A percentile compares a stretch with the other conserved stretches of the same genome.
These are phyloP conservation scores for Hymenochirus boettgeri DNA, from an alignment of 2,113 vertebrate species.

Conservation along the genomic window DNA sequence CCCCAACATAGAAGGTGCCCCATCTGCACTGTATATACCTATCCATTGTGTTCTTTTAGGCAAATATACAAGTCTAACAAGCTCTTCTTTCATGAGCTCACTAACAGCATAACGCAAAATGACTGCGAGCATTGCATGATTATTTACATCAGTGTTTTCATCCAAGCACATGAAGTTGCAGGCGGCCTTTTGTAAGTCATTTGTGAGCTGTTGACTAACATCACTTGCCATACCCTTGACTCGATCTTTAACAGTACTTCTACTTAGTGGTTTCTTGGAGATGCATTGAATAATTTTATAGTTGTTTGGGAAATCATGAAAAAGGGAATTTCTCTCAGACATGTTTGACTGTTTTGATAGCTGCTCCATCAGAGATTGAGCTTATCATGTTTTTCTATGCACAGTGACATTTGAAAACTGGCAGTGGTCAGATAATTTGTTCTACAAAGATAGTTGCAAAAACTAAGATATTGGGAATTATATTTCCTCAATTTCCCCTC, in stretches of 20 bases:
- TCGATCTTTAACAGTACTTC: conserved; percentile 3
- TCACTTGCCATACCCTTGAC: conserved; percentile 15
- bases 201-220: conserved; percentile 21
- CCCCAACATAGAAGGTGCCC: too few relatives aligned
- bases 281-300: conserved; percentile 21
- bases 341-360: conserved; percentile 17
- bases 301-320: conserved; percentile 35
- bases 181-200: conserved; percentile 15
- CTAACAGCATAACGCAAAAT: conserved; percentile 26
- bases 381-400: conserved; percentile 20
- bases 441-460: too few relatives aligned
- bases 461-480: too few relatives aligned
- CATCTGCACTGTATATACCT: too few relatives aligned
- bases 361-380: conserved; percentile 16
- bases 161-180: neutral
- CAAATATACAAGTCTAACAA: too few relatives aligned
- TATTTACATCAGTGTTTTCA: too few relatives aligned
- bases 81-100: too few relatives aligned
- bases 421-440: conserved; percentile 39
- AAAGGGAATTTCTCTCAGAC: conserved; percentile 22
- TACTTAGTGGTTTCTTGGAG: conserved; percentile 14
- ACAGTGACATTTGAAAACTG: conserved; percentile 20
- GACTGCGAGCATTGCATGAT: conserved; percentile 10
- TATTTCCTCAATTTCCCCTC: too few relatives aligned
- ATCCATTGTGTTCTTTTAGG: too few relatives aligned